A percentile compares a stretch with the other conserved stretches of the same genome.
phyloP scores from a whole-genome alignment of 2,113 vertebrate genomes.

The Cheilinus undulatus region DNA sequence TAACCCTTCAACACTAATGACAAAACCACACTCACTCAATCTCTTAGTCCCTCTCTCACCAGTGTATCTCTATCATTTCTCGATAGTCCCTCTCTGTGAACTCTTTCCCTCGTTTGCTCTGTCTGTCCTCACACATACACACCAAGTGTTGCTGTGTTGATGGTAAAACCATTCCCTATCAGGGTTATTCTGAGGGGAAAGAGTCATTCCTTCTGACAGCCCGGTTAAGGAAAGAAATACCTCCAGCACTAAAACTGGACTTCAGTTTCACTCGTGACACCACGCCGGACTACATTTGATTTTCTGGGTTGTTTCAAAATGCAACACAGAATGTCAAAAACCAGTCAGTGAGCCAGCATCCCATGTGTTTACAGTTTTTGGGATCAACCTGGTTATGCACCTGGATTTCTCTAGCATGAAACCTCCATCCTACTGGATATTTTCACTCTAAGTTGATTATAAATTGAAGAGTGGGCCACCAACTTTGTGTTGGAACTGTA shows the following conservation, averaged over 20 bases:
- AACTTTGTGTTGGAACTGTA: conserved; percentile 1
- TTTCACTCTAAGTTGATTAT: conserved; percentile 31
- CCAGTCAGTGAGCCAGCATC: conserved; percentile 41
- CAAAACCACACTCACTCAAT: conserved; percentile 55
- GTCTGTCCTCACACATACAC: conserved; percentile 7
- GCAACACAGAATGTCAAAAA: conserved; percentile 47
- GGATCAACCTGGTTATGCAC: conserved; percentile 11
- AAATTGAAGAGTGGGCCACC: conserved; percentile 68
- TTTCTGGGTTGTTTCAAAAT: conserved; percentile 59
- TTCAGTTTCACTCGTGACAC: conserved; percentile 64
- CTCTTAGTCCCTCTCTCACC: conserved; percentile 14
- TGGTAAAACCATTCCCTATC: conserved; percentile 60
- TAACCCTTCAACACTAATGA: conserved; percentile 64
- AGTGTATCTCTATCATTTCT: not conserved
- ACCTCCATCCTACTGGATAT: conserved; percentile 36
- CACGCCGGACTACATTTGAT: conserved; percentile 29
- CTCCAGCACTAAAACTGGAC: conserved; percentile 47
- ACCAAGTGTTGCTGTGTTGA: conserved; percentile 40
- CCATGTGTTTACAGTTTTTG: conserved; percentile 54
- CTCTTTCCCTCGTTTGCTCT: conserved; percentile 1
- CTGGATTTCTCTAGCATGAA: conserved; percentile 48
- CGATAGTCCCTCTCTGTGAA: not conserved
- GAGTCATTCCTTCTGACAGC: conserved; percentile 59
- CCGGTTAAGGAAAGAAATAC: conserved; percentile 58
- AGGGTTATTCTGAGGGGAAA: conserved; percentile 51